Conservation (phyloP, 2,797 vertebrate species). For the Xenops minutus region DNA sequence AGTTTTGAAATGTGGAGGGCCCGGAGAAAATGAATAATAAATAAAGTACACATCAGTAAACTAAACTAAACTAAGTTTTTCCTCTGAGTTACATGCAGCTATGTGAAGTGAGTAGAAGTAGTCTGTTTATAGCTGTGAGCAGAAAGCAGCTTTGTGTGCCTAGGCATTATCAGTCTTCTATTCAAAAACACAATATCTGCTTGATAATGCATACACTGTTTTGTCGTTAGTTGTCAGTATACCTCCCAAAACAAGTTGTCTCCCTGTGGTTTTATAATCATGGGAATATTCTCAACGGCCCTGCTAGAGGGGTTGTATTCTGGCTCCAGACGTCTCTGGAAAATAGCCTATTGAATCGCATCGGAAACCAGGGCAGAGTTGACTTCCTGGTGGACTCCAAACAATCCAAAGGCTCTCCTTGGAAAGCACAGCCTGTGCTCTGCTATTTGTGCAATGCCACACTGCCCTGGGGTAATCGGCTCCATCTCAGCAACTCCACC, state of each 20-base stretch:
- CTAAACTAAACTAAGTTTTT: too few species aligned
- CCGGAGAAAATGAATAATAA: neutral
- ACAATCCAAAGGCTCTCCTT: constrained; percentile 72
- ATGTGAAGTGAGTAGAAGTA: neutral
- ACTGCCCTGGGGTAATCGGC: constrained; percentile 38
- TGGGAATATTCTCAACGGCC: constrained; percentile 46
- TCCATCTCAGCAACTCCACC: constrained; percentile 46
- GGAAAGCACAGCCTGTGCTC: constrained; percentile 68
- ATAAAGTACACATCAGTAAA: neutral
- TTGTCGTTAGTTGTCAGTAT: neutral
- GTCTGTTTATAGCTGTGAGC: neutral
- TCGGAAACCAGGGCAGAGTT: constrained; percentile 78
- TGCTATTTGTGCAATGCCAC: constrained; percentile 56
- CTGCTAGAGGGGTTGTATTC: neutral
- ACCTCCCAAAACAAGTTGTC: constrained; percentile 43
- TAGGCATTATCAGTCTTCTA: constrained; percentile 23
- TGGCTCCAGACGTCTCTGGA: constrained; percentile 66
- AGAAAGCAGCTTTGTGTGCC: neutral
- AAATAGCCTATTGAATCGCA: constrained; percentile 71
- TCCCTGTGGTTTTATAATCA: constrained; percentile 48
- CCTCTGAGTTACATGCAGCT: neutral
- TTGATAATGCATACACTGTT: constrained; percentile 10
- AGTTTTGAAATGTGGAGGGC: neutral
- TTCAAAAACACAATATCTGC: constrained; percentile 7
- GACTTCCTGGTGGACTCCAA: constrained; percentile 78